phyloP scores from a whole-genome alignment of 1,140 invertebrate species.

The Heliconius nattereri region DNA sequence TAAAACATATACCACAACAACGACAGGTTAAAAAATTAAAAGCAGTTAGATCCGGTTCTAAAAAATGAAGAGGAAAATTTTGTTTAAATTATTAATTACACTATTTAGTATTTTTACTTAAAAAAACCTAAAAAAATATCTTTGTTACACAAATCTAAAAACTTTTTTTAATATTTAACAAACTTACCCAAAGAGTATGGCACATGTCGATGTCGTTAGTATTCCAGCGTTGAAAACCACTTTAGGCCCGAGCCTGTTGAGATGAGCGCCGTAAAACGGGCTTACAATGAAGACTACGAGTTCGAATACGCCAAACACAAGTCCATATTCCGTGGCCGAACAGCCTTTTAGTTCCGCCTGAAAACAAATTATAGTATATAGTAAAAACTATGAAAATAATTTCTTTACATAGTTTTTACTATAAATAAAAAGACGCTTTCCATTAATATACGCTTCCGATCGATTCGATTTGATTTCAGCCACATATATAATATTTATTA shows the following conservation, averaged over 20 bases:
- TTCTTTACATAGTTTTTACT: no score
- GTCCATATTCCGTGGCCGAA: constrained; percentile 92
- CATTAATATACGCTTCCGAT: no score
- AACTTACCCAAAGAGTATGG: constrained; percentile 91
- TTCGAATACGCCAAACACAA: constrained; percentile 96
- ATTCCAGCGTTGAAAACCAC: constrained; percentile 93
- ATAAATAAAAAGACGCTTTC: no score
- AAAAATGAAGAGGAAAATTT: no score
- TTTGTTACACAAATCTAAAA: no score
- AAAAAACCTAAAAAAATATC: no score
- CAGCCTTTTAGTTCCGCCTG: constrained; percentile 94
- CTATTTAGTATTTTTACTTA: no score
- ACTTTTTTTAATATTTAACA: no score
- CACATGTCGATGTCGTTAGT: constrained; percentile 90
- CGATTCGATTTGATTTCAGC: no score
- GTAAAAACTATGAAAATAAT: no score
- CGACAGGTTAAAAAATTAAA: background rate
- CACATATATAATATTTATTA: no score
- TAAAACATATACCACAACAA: background rate
- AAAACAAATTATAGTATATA: constrained; percentile 20
- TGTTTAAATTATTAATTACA: no score
- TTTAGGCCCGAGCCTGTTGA: constrained; percentile 92
- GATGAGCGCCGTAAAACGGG: constrained; percentile 92
- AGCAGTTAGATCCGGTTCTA: background rate
- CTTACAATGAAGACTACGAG: constrained; percentile 94